phyloP scores from a whole-genome alignment of 2,797 vertebrate species.

The Labroides dimidiatus region DNA sequence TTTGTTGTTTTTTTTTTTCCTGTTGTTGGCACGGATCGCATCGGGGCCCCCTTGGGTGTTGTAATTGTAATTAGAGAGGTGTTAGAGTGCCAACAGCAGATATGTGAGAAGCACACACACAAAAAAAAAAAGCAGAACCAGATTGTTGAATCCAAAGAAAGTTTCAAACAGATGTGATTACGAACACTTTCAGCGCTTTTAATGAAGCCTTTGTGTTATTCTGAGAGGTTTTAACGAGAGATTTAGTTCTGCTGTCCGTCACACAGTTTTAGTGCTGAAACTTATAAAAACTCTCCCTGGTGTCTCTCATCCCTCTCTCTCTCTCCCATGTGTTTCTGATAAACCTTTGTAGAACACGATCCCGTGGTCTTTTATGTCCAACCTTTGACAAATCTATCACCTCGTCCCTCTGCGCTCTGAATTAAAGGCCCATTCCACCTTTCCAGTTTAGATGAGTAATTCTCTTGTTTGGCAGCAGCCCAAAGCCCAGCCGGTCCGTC shows the following conservation, averaged over 20 bases:
- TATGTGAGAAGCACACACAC: constrained; percentile 42
- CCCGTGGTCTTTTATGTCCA: constrained; percentile 68
- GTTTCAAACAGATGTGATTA: constrained; percentile 52
- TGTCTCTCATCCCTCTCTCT: constrained; percentile 52
- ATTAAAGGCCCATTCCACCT: constrained; percentile 80
- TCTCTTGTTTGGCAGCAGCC: constrained; percentile 72
- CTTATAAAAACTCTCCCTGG: constrained; percentile 46
- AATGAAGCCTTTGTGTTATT: constrained; percentile 32
- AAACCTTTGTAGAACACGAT: constrained; percentile 72
- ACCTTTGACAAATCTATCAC: constrained; percentile 81
- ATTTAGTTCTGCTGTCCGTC: constrained; percentile 15
- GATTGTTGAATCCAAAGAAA: constrained; percentile 32
- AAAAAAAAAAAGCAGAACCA: constrained; percentile 37
- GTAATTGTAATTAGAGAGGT: constrained; percentile 64
- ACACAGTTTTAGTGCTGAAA: constrained; percentile 32
- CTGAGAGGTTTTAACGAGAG: constrained; percentile 28
- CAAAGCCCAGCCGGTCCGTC: constrained; percentile 67
- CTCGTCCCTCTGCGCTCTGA: constrained; percentile 69
- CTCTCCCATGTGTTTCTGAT: constrained; percentile 73
- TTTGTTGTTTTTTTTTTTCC: no score
- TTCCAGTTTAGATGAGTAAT: constrained; percentile 77
- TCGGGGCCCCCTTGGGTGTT: constrained; percentile 48
- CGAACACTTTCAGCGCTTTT: constrained; percentile 42
- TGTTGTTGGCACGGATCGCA: constrained; percentile 46
- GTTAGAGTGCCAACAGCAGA: constrained; percentile 54